Evolutionary conservation across 2,888 invertebrate species (phyloP), one percentile per base, ranked within the genome.

Genomic region (Polyploca ridens): DNA sequence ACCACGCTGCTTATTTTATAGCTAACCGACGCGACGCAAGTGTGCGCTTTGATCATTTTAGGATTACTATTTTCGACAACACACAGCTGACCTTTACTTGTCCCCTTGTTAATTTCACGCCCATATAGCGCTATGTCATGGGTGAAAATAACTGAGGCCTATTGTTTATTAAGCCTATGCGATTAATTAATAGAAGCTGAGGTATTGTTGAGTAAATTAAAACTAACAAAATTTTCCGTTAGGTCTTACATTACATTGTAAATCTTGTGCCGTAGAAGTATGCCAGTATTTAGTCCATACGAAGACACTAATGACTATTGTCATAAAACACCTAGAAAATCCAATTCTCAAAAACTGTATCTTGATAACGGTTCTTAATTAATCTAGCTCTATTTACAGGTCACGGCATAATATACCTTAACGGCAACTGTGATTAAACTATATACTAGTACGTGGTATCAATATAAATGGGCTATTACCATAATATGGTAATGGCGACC

Each of bases 11-110:
- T 72, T 70, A 71, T 73, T 74, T 71, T 69, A 70, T 66, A 69
- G 64, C 64, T 44, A 62, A 33, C 49, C 63, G 62, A 54, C 4
- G 60, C 41, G 60, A 54, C 5, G 60, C 41, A 58, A 44, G 41
- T 62, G 58, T 54, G 35, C 41, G 58, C 58, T 64, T 62, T 81
- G 77, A 81, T 81, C 74, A 74, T 75, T 76, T 78, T 71, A 66
- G 74, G 73, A 67, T 63, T 69, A 69, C 75, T 81, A 81, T 83
- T 82, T 78, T 69, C 75, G 74, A 72, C 69, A 69, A 61, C 54
- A 54, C 54, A 68, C 54, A 63, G 19, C 63, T 70, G 79, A 79
- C 85, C 85, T 85, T 84, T 82, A 44, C 16, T 41, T 54, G 54
- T 54, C 41, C 61, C 61, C 61, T 61, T 44, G 61, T 61, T 61